Conservation (phyloP, 1,140 invertebrate species). For the Aphelenchoides fujianensis region DNA sequence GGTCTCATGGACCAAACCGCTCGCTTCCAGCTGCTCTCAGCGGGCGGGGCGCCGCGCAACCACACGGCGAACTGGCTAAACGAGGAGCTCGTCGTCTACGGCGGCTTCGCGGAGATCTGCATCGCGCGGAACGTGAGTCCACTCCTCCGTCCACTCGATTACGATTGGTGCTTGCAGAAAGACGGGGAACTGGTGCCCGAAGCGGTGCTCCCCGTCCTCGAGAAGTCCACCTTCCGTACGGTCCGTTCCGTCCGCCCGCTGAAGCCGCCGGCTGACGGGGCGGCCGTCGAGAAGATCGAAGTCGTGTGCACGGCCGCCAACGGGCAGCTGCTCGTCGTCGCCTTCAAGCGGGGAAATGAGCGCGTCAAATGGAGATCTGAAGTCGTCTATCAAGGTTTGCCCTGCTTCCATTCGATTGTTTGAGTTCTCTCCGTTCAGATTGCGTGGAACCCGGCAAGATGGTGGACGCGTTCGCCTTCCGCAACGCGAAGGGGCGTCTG, state of each 20-base stretch:
- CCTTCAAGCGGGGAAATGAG: neutral
- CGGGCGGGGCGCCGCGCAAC: neutral
- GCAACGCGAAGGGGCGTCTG: neutral
- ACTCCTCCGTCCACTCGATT: neutral
- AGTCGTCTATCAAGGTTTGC: slow-evolving; percentile 8
- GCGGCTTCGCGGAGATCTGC: slow-evolving; percentile 10
- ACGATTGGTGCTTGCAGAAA: neutral
- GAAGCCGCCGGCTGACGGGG: neutral
- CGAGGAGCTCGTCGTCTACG: slow-evolving; percentile 9
- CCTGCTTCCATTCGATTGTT: too few species aligned
- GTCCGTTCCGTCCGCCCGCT: neutral
- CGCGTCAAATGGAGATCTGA: neutral
- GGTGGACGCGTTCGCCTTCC: slow-evolving; percentile 19
- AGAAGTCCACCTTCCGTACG: neutral
- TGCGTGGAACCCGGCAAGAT: neutral
- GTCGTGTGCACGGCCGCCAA: neutral
- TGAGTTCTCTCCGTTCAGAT: too few species aligned
- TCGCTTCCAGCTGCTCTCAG: slow-evolving; percentile 8
- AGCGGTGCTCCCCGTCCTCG: slow-evolving; percentile 3
- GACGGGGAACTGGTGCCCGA: slow-evolving; percentile 12
- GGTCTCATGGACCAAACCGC: too few species aligned
- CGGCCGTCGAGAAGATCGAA: neutral
- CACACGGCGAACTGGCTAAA: slow-evolving; percentile 2
- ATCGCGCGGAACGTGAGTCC: slow-evolving; percentile 8
- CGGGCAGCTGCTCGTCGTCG: neutral